These are phyloP conservation scores for Mesochorus sp. DNA, from an alignment of 2,888 invertebrate species.

Conservation along the genomic window DNA sequence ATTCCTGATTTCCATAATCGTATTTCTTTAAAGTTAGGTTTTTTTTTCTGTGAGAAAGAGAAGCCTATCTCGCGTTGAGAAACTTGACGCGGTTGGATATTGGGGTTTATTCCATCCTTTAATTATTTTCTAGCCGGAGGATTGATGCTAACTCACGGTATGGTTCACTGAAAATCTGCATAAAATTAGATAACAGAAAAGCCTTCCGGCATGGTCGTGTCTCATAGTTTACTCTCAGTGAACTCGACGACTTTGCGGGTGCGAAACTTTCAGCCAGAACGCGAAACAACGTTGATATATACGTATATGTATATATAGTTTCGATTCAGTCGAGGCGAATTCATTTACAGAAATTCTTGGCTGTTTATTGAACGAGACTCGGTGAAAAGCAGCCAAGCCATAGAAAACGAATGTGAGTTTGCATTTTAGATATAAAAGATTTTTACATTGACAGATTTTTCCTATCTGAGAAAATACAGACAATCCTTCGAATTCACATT, in stretches of 20 bases:
- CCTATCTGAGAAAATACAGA: conserved; percentile 10
- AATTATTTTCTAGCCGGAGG: background rate
- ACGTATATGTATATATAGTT: background rate
- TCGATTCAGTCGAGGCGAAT: conserved; percentile 24
- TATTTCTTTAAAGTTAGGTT: background rate
- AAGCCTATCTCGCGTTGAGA: background rate
- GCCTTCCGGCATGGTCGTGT: conserved; percentile 1
- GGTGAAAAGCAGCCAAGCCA: background rate
- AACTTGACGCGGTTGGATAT: conserved; percentile 24
- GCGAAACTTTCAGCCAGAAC: conserved; percentile 23
- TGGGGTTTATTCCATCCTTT: conserved; percentile 21
- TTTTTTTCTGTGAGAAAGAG: background rate
- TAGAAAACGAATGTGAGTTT: background rate
- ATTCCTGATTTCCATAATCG: background rate
- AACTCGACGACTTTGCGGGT: conserved; percentile 26
- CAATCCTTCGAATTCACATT: conserved; percentile 10
- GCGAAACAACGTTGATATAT: background rate
- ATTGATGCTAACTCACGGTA: conserved; percentile 13
- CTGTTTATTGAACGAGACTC: conserved; percentile 31
- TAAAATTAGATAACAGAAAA: conserved; percentile 51
- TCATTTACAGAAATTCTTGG: conserved; percentile 25
- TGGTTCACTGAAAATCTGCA: conserved; percentile 48
- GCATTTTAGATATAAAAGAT: conserved; percentile 43
- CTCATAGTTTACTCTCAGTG: conserved; percentile 24
- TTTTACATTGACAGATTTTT: conserved; percentile 3